phyloP scores from a whole-genome alignment of 2,888 invertebrate species.

The Ferrisia virgata region DNA sequence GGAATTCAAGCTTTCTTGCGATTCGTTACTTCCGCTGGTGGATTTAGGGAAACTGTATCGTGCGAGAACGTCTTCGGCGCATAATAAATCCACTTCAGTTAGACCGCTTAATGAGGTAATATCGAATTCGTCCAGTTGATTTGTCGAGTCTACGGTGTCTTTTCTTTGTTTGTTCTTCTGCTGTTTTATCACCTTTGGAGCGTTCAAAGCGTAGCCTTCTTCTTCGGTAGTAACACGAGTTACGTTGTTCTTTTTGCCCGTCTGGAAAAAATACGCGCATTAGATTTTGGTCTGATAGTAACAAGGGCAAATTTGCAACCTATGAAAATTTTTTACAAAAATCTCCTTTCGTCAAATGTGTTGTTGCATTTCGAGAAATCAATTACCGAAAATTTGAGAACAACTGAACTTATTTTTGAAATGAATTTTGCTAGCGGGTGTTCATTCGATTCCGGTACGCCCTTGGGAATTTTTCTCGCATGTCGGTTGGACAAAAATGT shows the following conservation, averaged over 20 bases:
- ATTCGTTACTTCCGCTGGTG: background rate
- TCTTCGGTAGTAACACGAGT: conserved; percentile 31
- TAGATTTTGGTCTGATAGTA: too few species aligned
- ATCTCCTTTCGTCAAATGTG: too few species aligned
- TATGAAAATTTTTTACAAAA: too few species aligned
- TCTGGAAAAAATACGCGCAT: background rate
- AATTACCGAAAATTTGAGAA: too few species aligned
- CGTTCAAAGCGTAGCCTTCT: conserved; percentile 39
- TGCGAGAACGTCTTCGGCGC: conserved; percentile 36
- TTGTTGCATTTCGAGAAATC: too few species aligned
- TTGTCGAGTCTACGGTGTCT: background rate
- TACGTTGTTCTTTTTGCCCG: conserved; percentile 22
- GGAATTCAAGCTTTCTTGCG: conserved; percentile 26
- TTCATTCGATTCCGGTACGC: too few species aligned
- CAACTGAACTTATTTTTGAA: too few species aligned
- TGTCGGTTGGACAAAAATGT: too few species aligned
- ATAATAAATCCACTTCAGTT: conserved; percentile 37
- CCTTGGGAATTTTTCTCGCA: too few species aligned
- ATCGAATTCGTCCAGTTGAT: conserved; percentile 37
- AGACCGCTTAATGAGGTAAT: conserved; percentile 33
- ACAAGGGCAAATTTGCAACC: too few species aligned
- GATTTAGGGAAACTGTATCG: conserved; percentile 32
- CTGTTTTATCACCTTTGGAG: conserved; percentile 27
- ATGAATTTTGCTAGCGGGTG: too few species aligned
- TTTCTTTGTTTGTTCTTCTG: background rate